Conservation (phyloP, 2,888 invertebrate species). For the Meliscaeva auricollis region DNA sequence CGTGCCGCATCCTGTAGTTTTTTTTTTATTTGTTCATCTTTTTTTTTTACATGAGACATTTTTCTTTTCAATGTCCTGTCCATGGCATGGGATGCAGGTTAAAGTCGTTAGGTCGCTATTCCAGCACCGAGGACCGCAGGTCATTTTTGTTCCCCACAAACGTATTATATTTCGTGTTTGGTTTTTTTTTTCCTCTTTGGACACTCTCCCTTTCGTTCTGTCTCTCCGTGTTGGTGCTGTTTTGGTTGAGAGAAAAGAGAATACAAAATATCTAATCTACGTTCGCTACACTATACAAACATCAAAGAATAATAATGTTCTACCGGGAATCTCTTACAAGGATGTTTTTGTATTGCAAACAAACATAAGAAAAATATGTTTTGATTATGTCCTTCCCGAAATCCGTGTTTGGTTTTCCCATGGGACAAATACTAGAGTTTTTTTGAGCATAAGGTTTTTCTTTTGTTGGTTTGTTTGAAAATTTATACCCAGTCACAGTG, state of each 20-base stretch:
- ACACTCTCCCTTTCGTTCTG: slow-evolving; percentile 50
- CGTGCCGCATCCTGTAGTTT: slow-evolving; percentile 39
- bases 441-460: too few species aligned
- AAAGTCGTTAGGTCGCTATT: slow-evolving; percentile 31
- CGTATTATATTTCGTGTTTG: slow-evolving; percentile 47
- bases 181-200: slow-evolving; percentile 1
- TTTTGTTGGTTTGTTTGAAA: slow-evolving; percentile 15
- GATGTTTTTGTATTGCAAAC: slow-evolving; percentile 27
- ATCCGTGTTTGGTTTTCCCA: slow-evolving; percentile 64
- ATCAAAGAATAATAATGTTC: slow-evolving; percentile 37
- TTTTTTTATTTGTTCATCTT: not conserved
- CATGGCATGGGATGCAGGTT: slow-evolving; percentile 33
- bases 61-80: not conserved
- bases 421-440: not conserved
- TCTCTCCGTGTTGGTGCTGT: slow-evolving; percentile 16
- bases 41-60: not conserved
- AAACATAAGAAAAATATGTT: slow-evolving; percentile 33
- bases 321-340: slow-evolving; percentile 46
- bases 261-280: not conserved
- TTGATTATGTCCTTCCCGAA: slow-evolving; percentile 60
- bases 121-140: slow-evolving; percentile 31
- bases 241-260: not conserved
- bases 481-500: slow-evolving; percentile 37
- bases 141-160: slow-evolving; percentile 36
- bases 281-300: slow-evolving; percentile 31